Evolutionary conservation across 1,140 invertebrate genomes (phyloP).

Genomic region (Drosophila varians): DNA sequence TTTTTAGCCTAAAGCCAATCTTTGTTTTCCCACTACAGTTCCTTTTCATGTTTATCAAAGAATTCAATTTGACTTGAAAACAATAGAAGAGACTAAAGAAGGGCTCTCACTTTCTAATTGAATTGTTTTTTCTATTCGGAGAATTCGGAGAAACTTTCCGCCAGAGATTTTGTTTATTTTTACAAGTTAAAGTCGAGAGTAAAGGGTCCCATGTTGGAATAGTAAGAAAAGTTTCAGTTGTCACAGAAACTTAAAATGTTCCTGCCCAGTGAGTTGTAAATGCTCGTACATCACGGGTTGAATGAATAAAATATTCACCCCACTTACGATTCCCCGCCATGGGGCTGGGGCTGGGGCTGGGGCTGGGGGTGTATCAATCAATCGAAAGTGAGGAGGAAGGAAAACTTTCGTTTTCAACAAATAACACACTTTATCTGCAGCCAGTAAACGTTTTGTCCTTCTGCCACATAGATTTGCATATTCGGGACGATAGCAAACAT

Average conservation of each 20-base stretch:
- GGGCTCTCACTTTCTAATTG: background rate
- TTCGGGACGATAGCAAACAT: slow-evolving; percentile 96
- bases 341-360: background rate
- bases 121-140: background rate
- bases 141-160: background rate
- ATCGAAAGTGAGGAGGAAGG: slow-evolving; percentile 10
- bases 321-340: slow-evolving; percentile 3
- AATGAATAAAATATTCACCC: slow-evolving; percentile 38
- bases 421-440: slow-evolving; percentile 13
- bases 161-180: background rate
- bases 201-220: background rate
- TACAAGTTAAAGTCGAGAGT: background rate
- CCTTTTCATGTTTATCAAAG: background rate
- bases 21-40: background rate
- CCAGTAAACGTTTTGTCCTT: slow-evolving; percentile 15
- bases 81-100: background rate
- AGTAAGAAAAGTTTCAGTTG: slow-evolving; percentile 1
- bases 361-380: slow-evolving; percentile 8
- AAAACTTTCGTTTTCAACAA: slow-evolving; percentile 1
- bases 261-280: background rate
- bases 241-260: slow-evolving; percentile 7
- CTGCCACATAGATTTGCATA: slow-evolving; percentile 88
- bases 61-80: background rate
- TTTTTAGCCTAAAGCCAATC: background rate
- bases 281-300: slow-evolving; percentile 2